A percentile compares a stretch with the other conserved stretches of the same genome.
These are phyloP conservation scores for Baronia brevicornis DNA, from an alignment of 2,888 invertebrate species.

Conservation along the genomic window DNA sequence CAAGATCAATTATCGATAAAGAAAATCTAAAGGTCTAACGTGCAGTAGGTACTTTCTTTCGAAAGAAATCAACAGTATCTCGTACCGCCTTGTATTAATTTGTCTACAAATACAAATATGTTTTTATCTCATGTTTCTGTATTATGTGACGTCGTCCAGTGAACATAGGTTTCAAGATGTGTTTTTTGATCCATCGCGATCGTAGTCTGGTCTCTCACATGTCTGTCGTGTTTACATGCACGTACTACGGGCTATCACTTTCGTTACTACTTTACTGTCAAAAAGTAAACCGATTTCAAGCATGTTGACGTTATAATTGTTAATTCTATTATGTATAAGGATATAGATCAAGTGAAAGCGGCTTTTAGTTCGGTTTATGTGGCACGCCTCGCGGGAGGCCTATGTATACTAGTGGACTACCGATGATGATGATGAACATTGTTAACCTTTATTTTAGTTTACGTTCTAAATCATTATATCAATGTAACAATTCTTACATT, in stretches of 20 bases:
- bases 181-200: neutral
- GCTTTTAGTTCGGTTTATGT: too few relatives aligned
- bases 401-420: too few relatives aligned
- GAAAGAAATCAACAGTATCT: constrained; percentile 27
- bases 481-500: too few relatives aligned
- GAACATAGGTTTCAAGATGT: constrained; percentile 2
- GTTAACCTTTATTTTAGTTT: too few relatives aligned
- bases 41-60: constrained; percentile 19
- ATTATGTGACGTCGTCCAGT: constrained; percentile 5
- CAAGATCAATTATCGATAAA: constrained; percentile 21
- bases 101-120: constrained; percentile 18
- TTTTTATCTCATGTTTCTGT: constrained; percentile 1
- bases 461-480: too few relatives aligned
- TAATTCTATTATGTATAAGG: too few relatives aligned
- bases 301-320: too few relatives aligned
- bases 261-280: constrained; percentile 2
- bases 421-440: too few relatives aligned
- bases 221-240: constrained; percentile 3
- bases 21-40: constrained; percentile 15
- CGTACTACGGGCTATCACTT: constrained; percentile 1
- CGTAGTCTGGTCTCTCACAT: neutral
- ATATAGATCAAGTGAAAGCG: too few relatives aligned
- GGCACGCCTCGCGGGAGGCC: too few relatives aligned
- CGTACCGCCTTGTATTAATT: constrained; percentile 31
- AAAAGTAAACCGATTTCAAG: constrained; percentile 5